Evolutionary conservation across 2,888 invertebrate genomes (phyloP).

Genomic region (Apotomis turbidana): DNA sequence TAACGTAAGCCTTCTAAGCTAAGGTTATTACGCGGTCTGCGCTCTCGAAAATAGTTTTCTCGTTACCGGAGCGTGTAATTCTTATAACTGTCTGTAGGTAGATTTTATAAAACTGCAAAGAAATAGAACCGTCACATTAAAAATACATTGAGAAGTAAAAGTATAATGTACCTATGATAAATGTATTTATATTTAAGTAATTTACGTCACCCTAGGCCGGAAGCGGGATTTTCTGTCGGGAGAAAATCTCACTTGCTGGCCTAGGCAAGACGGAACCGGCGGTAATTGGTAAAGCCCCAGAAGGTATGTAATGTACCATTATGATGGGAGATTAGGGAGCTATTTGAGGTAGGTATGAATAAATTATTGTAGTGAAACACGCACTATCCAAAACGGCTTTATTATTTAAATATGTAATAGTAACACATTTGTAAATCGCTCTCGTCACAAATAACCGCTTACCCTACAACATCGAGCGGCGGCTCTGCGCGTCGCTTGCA

Average conservation of each 20-base stretch:
- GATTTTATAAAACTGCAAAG: background rate
- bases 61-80: slow-evolving; percentile 32
- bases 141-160: background rate
- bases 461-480: slow-evolving; percentile 58
- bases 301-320: too few species aligned
- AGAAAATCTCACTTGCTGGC: too few species aligned
- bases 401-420: slow-evolving; percentile 63
- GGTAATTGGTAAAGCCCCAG: too few species aligned
- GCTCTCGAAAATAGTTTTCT: slow-evolving; percentile 33
- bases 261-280: too few species aligned
- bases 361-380: slow-evolving; percentile 19
- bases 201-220: too few species aligned
- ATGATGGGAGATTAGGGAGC: too few species aligned
- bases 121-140: background rate
- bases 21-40: slow-evolving; percentile 47
- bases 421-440: slow-evolving; percentile 66
- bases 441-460: slow-evolving; percentile 56
- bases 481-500: slow-evolving; percentile 43
- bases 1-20: background rate
- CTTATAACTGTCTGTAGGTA: slow-evolving; percentile 6
- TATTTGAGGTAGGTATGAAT: background rate
- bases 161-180: too few species aligned
- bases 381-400: slow-evolving; percentile 65
- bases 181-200: too few species aligned
- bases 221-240: too few species aligned